A percentile compares a stretch with the other conserved stretches of the same genome.
phyloP scores from a whole-genome alignment of 1,140 invertebrate genomes.

The Procambarus clarkii region DNA sequence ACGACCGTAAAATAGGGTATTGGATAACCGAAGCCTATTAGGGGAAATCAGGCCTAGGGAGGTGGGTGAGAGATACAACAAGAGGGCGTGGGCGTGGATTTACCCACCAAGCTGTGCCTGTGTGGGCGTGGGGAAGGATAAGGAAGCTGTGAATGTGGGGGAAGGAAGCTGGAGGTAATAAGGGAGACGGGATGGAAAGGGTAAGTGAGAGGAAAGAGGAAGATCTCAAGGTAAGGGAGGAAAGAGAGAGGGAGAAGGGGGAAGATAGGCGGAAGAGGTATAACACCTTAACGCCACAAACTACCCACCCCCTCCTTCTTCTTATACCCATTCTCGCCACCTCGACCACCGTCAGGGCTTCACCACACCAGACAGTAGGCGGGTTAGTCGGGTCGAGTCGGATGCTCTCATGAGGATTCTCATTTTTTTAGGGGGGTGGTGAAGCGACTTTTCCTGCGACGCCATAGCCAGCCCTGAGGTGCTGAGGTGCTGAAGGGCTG shows the following conservation, averaged over 20 bases:
- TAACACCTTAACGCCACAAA: not conserved
- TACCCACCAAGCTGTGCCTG: too few relatives aligned
- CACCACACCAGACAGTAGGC: not conserved
- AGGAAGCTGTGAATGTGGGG: too few relatives aligned
- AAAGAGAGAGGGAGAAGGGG: too few relatives aligned
- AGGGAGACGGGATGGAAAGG: too few relatives aligned
- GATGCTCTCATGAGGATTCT: not conserved
- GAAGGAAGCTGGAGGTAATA: too few relatives aligned
- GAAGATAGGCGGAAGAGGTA: too few relatives aligned
- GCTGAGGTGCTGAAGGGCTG: too few relatives aligned
- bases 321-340: not conserved
- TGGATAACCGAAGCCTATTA: not conserved
- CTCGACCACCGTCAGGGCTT: not conserved
- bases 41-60: slow-evolving; percentile 7
- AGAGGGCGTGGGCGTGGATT: not conserved
- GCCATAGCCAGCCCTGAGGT: too few relatives aligned
- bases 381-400: not conserved
- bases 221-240: too few relatives aligned
- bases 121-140: not conserved
- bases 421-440: too few relatives aligned
- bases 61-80: not conserved
- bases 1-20: not conserved
- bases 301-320: not conserved
- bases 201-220: too few relatives aligned
- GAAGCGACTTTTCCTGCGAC: too few relatives aligned